Base-by-base conservation (phyloP, 2,113 vertebrate species). In the Alouatta palliata region DNA sequence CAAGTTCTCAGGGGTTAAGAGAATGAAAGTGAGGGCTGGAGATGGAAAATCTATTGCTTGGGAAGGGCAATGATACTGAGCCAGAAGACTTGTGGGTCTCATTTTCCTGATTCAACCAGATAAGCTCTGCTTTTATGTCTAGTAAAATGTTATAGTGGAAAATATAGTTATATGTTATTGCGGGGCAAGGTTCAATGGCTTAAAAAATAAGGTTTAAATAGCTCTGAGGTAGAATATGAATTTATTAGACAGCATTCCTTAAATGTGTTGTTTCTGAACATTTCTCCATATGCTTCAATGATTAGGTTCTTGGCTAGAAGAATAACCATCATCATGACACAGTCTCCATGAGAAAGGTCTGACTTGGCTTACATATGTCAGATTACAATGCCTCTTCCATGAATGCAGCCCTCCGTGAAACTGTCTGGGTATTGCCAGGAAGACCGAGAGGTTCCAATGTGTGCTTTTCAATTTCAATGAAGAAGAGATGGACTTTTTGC, bases 171-270 rank as follows among this genome's bases (percentile, higher is more conserved):
- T 49, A 58, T 52, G 27, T 81, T 54, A 88, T 66, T 21, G n/a
- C 6, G 0, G 32, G 9, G 3, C 32, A 70, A 56, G 32, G 12
- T 37, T 68, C 52, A 35, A 37, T 43, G 64, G 32, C 37, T 30
- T 95, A 87, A 95, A 87, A 76, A 91, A 77, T 83, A 40, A 90
- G 21, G 20, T 75, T 76, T 40, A 10, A 91, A 88, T 21, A 73
- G n/a, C 10, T 85, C 43, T 79, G 27, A 87, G 43, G 43, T 54
- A 70, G 49, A 45, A 47, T 68, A 61, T 32, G 17, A 27, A 58
- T 90, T 95, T 84, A 68, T 32, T 80, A 82, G 79, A 54, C 3
- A 47, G 30, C 87, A 1, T 79, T 73, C 0, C 47, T 96, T 47
- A 70, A 58, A 56, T 30, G 9, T 70, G 16, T 66, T 93, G 12